Conservation (phyloP, 2,797 vertebrate species). For the Sebastes matsubarae region DNA sequence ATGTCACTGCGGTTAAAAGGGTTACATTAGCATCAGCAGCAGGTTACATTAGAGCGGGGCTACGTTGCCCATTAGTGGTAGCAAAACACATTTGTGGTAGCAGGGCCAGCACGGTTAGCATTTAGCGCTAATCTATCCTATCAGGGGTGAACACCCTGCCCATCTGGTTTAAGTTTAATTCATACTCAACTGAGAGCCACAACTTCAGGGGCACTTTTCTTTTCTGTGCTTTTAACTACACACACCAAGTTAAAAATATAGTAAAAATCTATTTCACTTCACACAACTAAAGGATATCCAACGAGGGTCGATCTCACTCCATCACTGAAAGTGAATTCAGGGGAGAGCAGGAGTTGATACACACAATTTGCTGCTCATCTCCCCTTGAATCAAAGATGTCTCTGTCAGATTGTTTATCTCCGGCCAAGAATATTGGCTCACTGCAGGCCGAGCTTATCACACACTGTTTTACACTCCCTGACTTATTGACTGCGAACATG, state of each 20-base stretch:
- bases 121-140: constrained; percentile 50
- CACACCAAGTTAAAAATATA: background rate
- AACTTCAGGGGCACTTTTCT: constrained; percentile 22
- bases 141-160: constrained; percentile 41
- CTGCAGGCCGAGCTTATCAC: constrained; percentile 59
- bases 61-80: constrained; percentile 62
- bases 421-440: constrained; percentile 52
- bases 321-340: constrained; percentile 16
- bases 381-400: constrained; percentile 60
- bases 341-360: constrained; percentile 28
- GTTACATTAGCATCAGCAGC: constrained; percentile 61
- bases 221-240: background rate
- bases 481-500: constrained; percentile 72
- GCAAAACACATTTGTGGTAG: constrained; percentile 63
- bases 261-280: constrained; percentile 1
- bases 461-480: constrained; percentile 66
- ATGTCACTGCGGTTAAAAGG: constrained; percentile 68
- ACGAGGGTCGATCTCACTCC: constrained; percentile 2
- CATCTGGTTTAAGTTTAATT: constrained; percentile 50
- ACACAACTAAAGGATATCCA: constrained; percentile 1
- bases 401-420: constrained; percentile 71
- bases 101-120: constrained; percentile 40
- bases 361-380: constrained; percentile 61
- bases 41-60: constrained; percentile 61
- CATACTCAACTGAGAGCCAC: constrained; percentile 40